These are phyloP conservation scores for Caenorhabditis uteleia DNA, from an alignment of 2,888 invertebrate genomes.

Conservation along the genomic window DNA sequence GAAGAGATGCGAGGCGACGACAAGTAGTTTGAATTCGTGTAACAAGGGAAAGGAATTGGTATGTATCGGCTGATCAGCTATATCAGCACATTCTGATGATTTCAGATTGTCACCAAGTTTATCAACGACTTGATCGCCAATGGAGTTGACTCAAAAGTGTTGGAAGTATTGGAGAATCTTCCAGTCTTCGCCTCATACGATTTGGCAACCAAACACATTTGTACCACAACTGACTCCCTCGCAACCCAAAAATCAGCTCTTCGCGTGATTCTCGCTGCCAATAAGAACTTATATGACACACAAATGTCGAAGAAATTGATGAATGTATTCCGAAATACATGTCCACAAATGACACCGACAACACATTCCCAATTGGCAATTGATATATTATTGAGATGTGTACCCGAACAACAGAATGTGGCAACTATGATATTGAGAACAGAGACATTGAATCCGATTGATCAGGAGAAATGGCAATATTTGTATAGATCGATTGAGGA, in stretches of 20 bases:
- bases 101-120: constrained; percentile 52
- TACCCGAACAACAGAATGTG: constrained; percentile 53
- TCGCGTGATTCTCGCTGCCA: constrained; percentile 32
- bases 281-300: constrained; percentile 33
- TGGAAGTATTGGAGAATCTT: constrained; percentile 45
- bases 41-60: constrained; percentile 52
- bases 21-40: constrained; percentile 50
- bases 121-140: constrained; percentile 34
- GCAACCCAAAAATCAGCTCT: constrained; percentile 38
- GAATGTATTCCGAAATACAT: constrained; percentile 57
- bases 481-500: constrained; percentile 50
- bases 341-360: constrained; percentile 39
- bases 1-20: constrained; percentile 44
- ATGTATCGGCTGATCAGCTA: neutral
- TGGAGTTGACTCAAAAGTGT: constrained; percentile 9
- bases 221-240: constrained; percentile 9
- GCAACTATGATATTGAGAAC: constrained; percentile 53
- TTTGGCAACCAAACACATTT: constrained; percentile 31
- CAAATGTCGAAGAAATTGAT: constrained; percentile 46
- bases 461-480: constrained; percentile 55
- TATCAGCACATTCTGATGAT: neutral
- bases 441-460: constrained; percentile 38
- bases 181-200: constrained; percentile 35
- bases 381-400: constrained; percentile 48
- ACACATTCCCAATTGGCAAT: constrained; percentile 51